Base-by-base conservation (phyloP, 2,888 invertebrate genomes). In the Chrysopilus asiliformis region DNA sequence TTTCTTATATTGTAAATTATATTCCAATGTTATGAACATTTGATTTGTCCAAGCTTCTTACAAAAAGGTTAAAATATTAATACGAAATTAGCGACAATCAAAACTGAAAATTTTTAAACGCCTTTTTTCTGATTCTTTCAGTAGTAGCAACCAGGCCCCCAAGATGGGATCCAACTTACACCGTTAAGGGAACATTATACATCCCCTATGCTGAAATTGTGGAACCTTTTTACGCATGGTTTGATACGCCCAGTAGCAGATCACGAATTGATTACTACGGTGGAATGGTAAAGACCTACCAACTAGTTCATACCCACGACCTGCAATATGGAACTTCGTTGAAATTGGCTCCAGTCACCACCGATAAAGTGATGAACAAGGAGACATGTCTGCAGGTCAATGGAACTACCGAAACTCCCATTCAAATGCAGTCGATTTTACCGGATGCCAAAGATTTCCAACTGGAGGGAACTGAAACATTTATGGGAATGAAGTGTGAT, bases 181-280 rank as follows among this genome's bases (percentile, higher is more conserved):
- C 77, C 0, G 79, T 80, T 0, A 79, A 78, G 53, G 90, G 87
- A 4, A 68, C 76, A 4, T 62, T 94, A 17, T 75, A 72, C 47
- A 85, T 95, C 45, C 94, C 95, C 0, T 95, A 93, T 65, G 93
- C 93, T 1, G 94, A 94, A 66, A 76, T 95, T 32, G 71, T 72
- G 16, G 94, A 95, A 58, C 91, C 93, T 0, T 91, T 95, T 56
- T 79, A 74, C 52, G 86, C 84, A 10, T 93, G 85, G 81, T 90
- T 71, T 49, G 90, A 94, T 66, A 71, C 66, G 18, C 66, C 68
- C 4, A 72, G 74, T 36, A 76, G 76, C 38, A 76, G 76, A 40
- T 90, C 90, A 27, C 75, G 94, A 31, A 85, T 95, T 42, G 94
- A 94, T 60, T 95, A 93, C 56, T 95, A 95, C 64, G 89, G 86